Percentiles rank a stretch among this genome's conserved stretches.
phyloP scores from a whole-genome alignment of 2,888 invertebrate species.

The Gerris lacustris region DNA sequence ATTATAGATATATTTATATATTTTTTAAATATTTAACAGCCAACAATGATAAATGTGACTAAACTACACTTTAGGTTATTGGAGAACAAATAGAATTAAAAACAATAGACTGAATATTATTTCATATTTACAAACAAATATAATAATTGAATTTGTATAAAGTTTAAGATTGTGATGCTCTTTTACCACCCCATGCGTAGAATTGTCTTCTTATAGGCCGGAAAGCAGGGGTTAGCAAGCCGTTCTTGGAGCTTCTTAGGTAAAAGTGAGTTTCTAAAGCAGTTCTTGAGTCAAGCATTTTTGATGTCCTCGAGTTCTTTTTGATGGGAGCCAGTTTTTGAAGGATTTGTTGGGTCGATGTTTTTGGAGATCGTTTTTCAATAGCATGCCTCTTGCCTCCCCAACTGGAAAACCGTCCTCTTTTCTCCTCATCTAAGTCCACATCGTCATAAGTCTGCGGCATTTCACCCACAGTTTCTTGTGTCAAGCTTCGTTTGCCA shows the following conservation, averaged over 20 bases:
- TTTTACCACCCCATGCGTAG: conserved; percentile 36
- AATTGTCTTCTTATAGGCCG: conserved; percentile 28
- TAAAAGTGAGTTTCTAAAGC: background rate
- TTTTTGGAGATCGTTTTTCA: background rate
- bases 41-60: background rate
- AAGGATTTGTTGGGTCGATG: background rate
- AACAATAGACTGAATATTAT: background rate
- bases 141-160: no score
- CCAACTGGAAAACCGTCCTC: background rate
- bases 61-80: background rate
- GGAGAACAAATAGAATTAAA: background rate
- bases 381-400: conserved; percentile 3
- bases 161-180: conserved; percentile 23
- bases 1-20: background rate
- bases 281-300: background rate
- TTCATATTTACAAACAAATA: background rate
- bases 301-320: background rate
- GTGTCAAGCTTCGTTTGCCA: conserved; percentile 24
- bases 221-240: conserved; percentile 20
- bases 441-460: background rate
- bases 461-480: background rate
- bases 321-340: background rate
- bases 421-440: background rate
- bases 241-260: background rate
- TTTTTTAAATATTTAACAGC: background rate